Conservation (phyloP, 2,113 vertebrate species). For the Microcebus ravelobensis region DNA sequence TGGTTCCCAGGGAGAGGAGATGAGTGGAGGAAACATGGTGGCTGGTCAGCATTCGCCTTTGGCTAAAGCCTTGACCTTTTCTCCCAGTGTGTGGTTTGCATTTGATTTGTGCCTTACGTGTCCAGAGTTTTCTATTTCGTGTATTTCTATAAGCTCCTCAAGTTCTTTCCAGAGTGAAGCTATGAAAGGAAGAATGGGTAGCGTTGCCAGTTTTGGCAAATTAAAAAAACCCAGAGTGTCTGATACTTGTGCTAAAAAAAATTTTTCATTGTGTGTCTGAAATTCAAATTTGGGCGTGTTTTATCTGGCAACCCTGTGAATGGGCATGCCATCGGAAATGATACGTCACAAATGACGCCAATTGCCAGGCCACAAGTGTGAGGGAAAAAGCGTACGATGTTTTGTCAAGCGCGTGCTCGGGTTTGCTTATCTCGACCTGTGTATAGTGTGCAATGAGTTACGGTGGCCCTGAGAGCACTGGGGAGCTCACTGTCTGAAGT, state of each 20-base stretch:
- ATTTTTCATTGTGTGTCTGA: not conserved
- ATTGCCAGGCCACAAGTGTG: not conserved
- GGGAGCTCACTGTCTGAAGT: not conserved
- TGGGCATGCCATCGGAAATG: not conserved
- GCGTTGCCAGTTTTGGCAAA: not conserved
- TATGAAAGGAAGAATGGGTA: not conserved
- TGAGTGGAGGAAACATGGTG: not conserved
- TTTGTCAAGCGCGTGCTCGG: not conserved
- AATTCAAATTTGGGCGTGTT: not conserved
- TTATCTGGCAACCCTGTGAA: not conserved
- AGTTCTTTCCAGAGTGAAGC: not conserved
- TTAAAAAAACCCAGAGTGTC: not conserved
- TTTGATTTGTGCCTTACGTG: not conserved
- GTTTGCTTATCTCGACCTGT: not conserved
- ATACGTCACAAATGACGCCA: not conserved
- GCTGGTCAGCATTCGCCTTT: not conserved
- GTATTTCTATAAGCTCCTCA: not conserved
- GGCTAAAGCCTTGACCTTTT: not conserved
- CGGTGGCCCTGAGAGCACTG: not conserved
- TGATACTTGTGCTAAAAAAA: not conserved
- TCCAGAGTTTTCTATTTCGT: not conserved
- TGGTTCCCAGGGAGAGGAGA: not conserved
- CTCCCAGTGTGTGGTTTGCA: not conserved
- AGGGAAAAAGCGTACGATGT: not conserved
- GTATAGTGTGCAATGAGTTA: not conserved